Base-by-base conservation (phyloP, 1,140 invertebrate genomes). In the Euura lappo region DNA sequence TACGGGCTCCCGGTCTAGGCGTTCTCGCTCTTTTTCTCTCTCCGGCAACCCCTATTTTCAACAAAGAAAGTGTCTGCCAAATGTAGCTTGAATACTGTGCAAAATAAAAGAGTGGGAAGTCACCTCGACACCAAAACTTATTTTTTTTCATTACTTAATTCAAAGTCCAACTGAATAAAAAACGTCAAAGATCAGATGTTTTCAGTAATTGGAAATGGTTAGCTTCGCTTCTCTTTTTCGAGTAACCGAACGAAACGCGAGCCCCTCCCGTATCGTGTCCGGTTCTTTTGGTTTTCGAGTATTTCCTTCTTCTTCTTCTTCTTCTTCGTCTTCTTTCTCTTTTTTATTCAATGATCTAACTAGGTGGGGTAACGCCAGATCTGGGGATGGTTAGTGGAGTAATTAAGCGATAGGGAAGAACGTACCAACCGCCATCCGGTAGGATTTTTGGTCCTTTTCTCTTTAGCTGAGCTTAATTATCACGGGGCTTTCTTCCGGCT, bases 401-500 rank as follows among this genome's bases (percentile, higher is more conserved):
- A 60, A 60, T 60, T 60, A 60, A 60, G 13, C 51, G 51, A 60
- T n/a, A n/a, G 81, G 81, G 82, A 80, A 84, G 82, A 79, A 80
- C 76, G 76, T 71, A 77, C 73, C 73, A 72, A 68, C 64, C 76
- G 67, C 51, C 51, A 60, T 60, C 51, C 51, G 72, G 71, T 69
- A 70, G 51, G n/a, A 44, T 65, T 70, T 67, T 76, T 69, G 77
- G 73, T 83, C 79, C 78, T 84, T 82, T 83, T 81, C 79, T 81
- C 78, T 76, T 80, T 76, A 80, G 44, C 72, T 76, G 75, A 28
- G 79, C 80, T 82, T 82, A 82, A 82, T 82, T 82, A 82, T 82
- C 80, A 80, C 75, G 68, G 76, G 78, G 77, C 67, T 68, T 44
- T 79, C 77, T 79, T 76, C 77, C 76, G 76, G 76, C 80, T 82